Evolutionary conservation across 2,797 vertebrate genomes (phyloP).

Genomic region (Scarus forsteni): DNA sequence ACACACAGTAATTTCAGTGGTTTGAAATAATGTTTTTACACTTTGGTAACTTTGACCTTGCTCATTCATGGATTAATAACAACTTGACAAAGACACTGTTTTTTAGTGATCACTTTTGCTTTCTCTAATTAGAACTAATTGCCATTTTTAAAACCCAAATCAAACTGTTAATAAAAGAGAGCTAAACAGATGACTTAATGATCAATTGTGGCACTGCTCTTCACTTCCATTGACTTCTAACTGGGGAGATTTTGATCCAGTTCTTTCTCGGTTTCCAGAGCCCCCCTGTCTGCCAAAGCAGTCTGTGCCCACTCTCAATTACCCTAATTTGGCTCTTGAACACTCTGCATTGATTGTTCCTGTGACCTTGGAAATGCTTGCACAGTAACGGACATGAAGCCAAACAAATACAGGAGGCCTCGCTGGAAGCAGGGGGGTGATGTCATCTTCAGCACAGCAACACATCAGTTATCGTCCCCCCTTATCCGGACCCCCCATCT

Average conservation of each 20-base stretch:
- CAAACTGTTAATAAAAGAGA: background rate
- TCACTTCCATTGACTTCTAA: constrained; percentile 14
- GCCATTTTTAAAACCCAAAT: too few species aligned
- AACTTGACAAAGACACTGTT: too few species aligned
- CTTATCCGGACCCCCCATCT: background rate
- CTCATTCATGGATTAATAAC: too few species aligned
- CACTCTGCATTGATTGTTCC: constrained; percentile 19
- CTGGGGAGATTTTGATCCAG: constrained; percentile 31
- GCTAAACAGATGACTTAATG: background rate
- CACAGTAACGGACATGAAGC: constrained; percentile 49
- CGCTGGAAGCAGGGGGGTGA: constrained; percentile 48
- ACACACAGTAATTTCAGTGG: too few species aligned
- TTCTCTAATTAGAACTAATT: too few species aligned
- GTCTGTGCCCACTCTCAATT: constrained; percentile 42
- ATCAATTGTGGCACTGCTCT: background rate
- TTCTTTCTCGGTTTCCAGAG: constrained; percentile 26
- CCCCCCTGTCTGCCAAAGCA: constrained; percentile 12
- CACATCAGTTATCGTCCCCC: constrained; percentile 15
- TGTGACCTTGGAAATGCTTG: constrained; percentile 65
- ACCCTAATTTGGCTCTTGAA: constrained; percentile 36
- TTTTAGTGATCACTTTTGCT: too few species aligned
- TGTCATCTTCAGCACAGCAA: constrained; percentile 54
- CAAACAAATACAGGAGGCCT: constrained; percentile 64
- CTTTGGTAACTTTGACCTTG: too few species aligned
- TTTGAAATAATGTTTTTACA: too few species aligned